These are phyloP conservation scores for Sorex fumeus DNA, from an alignment of 2,113 vertebrate genomes.

Conservation along the genomic window DNA sequence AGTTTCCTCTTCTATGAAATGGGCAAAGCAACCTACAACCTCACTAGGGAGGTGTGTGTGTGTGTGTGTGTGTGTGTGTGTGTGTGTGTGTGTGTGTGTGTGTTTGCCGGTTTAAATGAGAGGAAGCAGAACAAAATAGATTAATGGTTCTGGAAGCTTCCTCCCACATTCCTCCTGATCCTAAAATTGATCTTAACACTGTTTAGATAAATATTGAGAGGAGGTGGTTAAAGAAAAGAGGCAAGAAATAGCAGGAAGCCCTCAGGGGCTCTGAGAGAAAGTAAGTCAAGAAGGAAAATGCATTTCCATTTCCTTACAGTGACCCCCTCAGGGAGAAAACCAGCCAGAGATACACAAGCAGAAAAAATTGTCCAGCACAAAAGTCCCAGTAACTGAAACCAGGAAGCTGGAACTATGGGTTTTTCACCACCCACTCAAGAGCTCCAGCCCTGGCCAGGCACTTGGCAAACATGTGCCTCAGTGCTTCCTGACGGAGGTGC, in stretches of 20 bases:
- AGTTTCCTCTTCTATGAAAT: constrained; percentile 37
- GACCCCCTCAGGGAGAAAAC: not conserved
- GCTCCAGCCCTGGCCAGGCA: not conserved
- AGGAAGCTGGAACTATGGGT: not conserved
- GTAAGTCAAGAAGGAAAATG: constrained; percentile 24
- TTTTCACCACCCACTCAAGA: not conserved
- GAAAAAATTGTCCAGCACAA: not conserved
- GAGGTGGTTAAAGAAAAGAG: not conserved
- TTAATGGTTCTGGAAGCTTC: not conserved
- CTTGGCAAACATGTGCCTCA: not conserved
- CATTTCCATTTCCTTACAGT: not conserved
- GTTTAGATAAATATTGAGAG: constrained; percentile 6
- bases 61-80: no score
- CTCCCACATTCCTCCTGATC: not conserved
- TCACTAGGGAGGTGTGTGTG: not conserved
- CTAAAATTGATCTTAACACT: not conserved
- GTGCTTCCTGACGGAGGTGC: not conserved
- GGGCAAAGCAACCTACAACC: not conserved
- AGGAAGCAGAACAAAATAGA: constrained; percentile 51
- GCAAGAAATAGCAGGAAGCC: not conserved
- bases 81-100: no score
- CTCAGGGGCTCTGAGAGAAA: not conserved
- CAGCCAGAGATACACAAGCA: not conserved
- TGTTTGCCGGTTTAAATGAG: not conserved
- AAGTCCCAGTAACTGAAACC: not conserved